These are phyloP conservation scores for Lasioglossum marginatum DNA, from an alignment of 2,888 invertebrate genomes.

Conservation along the genomic window DNA sequence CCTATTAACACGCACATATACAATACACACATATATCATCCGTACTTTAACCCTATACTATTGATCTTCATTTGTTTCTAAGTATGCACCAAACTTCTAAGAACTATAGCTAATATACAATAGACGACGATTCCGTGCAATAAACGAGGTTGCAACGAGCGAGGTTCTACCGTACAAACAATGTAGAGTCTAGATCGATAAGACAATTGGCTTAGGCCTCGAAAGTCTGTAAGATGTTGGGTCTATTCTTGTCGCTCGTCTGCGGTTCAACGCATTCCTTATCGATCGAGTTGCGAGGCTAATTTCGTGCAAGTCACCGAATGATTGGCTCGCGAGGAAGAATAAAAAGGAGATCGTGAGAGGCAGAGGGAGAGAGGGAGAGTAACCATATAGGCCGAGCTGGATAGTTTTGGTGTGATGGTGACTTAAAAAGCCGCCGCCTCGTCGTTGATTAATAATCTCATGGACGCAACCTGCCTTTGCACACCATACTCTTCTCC, in stretches of 20 bases:
- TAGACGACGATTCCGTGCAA: not conserved
- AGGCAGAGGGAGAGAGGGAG: slow-evolving; percentile 32
- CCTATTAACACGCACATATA: too few species aligned
- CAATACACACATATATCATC: too few species aligned
- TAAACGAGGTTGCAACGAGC: not conserved
- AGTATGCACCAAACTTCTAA: too few species aligned
- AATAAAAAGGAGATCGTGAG: slow-evolving; percentile 34
- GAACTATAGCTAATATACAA: too few species aligned
- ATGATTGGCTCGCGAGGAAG: slow-evolving; percentile 57
- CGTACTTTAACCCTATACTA: too few species aligned
- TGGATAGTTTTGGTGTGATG: slow-evolving; percentile 58
- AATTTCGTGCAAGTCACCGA: slow-evolving; percentile 69
- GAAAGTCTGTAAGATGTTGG: not conserved
- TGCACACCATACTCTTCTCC: slow-evolving; percentile 38
- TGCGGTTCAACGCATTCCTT: slow-evolving; percentile 41
- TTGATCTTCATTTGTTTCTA: too few species aligned
- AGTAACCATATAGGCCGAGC: slow-evolving; percentile 44
- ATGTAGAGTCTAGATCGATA: not conserved
- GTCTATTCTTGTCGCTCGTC: not conserved
- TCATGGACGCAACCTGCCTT: slow-evolving; percentile 62
- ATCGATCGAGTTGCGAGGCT: slow-evolving; percentile 63
- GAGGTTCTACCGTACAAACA: not conserved
- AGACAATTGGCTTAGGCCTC: not conserved
- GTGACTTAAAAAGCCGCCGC: slow-evolving; percentile 64
- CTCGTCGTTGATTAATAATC: slow-evolving; percentile 74